Evolutionary conservation across 1,140 invertebrate species (phyloP), one percentile per base, ranked within the genome.

Genomic region (Bathynomus jamesi): DNA sequence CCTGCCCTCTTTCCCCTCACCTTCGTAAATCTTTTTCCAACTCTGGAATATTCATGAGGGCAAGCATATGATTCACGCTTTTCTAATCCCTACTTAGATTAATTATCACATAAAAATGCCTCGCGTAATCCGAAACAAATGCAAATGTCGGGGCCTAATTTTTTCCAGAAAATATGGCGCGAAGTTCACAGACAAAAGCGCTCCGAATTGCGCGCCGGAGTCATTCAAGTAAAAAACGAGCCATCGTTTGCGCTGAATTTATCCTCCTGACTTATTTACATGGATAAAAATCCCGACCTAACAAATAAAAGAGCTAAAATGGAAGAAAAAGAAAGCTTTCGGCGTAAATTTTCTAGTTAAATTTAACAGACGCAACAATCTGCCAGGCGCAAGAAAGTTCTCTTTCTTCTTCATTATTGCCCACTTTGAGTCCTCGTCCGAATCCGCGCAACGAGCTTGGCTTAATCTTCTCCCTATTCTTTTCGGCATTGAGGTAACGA

Each of bases 61-160:
- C 29, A 32, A 29, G 60, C 69, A 70, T 70, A 70, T 71, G 63
- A 65, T 71, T 61, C 70, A 65, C 24, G 63, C 11, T 25, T 27
- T 31, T 31, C 21, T 71, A 65, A 71, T 65, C 63, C 32, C 63
- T 24, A 28, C 63, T 61, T 28, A 53, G 70, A 71, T 71, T 64
- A 70, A 70, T 70, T 70, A 70, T 71, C 40, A 71, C 63, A 66
- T 65, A 66, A 66, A 65, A 71, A 71, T 71, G 53, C 32, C 62
- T 65, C 24, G 32, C 65, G n/a, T 71, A 65, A 71, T 31, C 63
- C 40, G 30, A 66, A 61, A 66, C 64, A 65, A 46, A 71, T 71
- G 63, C 64, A 65, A 65, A 66, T 71, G 63, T 13, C 63, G 46
- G n/a, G 40, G 11, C 32, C 28, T 25, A 71, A 65, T 28, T 61